Conservation (phyloP, 2,113 vertebrate species). For the Lepus europaeus region DNA sequence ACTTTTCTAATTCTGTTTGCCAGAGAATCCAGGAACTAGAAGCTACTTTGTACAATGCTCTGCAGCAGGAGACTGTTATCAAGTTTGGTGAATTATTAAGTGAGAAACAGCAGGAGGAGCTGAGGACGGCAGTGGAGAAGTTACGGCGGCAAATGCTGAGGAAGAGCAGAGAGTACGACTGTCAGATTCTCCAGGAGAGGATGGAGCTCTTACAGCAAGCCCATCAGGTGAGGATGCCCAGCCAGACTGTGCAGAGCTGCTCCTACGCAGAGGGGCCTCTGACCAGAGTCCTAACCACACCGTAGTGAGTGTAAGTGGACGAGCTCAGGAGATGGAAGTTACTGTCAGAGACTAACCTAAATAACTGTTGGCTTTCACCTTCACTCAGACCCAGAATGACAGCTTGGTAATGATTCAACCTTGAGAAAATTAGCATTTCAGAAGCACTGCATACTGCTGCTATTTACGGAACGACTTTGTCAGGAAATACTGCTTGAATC, state of each 20-base stretch:
- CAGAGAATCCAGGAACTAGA: conserved; percentile 99
- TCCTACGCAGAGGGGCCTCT: not conserved
- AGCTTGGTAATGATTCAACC: not conserved
- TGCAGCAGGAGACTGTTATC: conserved; percentile 99
- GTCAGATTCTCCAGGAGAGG: conserved; percentile 97
- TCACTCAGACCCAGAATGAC: not conserved
- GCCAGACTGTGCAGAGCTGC: fast-evolving
- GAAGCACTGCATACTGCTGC: not conserved
- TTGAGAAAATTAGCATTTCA: conserved; percentile 35
- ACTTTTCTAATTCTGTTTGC: conserved; percentile 78
- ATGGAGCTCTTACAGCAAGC: conserved; percentile 99
- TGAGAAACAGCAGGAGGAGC: conserved; percentile 96
- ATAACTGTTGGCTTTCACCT: not conserved
- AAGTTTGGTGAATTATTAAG: conserved; percentile 96
- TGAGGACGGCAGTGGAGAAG: conserved; percentile 96
- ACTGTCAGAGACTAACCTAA: not conserved
- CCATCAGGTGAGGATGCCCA: conserved; percentile 91
- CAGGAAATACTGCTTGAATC: not conserved
- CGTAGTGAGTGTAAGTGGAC: not conserved
- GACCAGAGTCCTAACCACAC: too few species aligned
- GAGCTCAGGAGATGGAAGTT: not conserved
- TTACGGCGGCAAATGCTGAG: conserved; percentile 97
- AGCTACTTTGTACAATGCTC: conserved; percentile 98
- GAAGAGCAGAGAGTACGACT: conserved; percentile 98
- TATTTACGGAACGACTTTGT: not conserved